These are phyloP conservation scores for Cephus cinctus DNA, from an alignment of 1,140 invertebrate species.

Conservation along the genomic window DNA sequence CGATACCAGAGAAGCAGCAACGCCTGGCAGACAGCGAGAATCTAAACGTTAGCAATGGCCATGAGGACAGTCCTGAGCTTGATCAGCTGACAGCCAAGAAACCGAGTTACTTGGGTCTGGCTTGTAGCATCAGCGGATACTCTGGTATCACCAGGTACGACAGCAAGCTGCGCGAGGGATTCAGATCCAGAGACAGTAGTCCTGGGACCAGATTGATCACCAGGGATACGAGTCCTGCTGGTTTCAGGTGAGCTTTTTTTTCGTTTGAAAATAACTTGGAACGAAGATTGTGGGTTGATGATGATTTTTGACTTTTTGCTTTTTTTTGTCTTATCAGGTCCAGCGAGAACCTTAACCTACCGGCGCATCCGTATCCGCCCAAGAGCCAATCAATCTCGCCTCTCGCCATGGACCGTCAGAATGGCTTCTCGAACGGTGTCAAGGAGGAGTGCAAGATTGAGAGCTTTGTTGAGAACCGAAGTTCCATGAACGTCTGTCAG, in stretches of 20 bases:
- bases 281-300: too few species aligned
- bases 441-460: conserved; percentile 43
- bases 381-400: conserved; percentile 54
- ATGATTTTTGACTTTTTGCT: conserved; percentile 13
- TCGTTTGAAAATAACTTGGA: conserved; percentile 4
- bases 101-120: conserved; percentile 83
- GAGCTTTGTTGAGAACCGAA: conserved; percentile 38
- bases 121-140: conserved; percentile 88
- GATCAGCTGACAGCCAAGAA: conserved; percentile 53
- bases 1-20: conserved; percentile 41
- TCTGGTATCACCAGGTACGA: conserved; percentile 81
- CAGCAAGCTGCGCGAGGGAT: conserved; percentile 70
- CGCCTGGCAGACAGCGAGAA: conserved; percentile 41
- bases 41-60: conserved; percentile 43
- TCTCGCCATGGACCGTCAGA: conserved; percentile 51
- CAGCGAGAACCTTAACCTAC: conserved; percentile 44
- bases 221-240: conserved; percentile 60
- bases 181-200: conserved; percentile 66
- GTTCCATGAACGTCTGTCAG: conserved; percentile 26
- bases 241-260: conserved; percentile 54
- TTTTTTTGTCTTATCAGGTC: conserved; percentile 31
- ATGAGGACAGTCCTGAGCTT: conserved; percentile 28
- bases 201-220: conserved; percentile 59
- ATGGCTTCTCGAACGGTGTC: conserved; percentile 47
- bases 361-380: conserved; percentile 33